Evolutionary conservation across 2,113 vertebrate genomes (phyloP), one percentile per base, ranked within the genome.

Genomic region (Pteropus alecto): DNA sequence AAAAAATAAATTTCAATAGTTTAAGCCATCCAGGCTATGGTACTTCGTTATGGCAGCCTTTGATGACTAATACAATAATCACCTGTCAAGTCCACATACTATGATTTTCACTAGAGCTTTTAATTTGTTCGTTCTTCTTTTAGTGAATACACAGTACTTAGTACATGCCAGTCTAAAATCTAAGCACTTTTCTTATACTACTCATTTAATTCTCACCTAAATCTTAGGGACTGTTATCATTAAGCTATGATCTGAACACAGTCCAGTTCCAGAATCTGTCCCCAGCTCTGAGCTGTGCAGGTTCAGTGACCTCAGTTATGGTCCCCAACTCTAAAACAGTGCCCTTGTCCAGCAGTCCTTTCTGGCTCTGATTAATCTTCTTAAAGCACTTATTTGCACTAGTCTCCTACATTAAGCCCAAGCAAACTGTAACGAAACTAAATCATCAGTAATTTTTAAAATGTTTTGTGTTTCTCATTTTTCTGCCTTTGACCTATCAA

Each of bases 11-110:
- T 33, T 35, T 28, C 41, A 58, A 8, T 8, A 30, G 4, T 54
- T 30, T 33, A 21, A 9, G 11, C n/a, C 54, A 35, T 41, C 10
- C 6, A 1, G 4, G 38, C 28, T 48, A 2, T 35, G 7, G 46
- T 54, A 7, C 15, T 21, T 78, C 56, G 13, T 35, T 38, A 26
- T 0, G 8, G 0, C 16, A 35, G 14, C 12, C 35, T 16, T 14
- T 3, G 38, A 1, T 12, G 14, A 30, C 3, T 7, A 6, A 26
- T 6, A 6, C 1, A 18, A 6, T 26, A 3, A 35, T 54, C 24
- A 18, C 71, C 61, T 54, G 24, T 87, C 24, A 77, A 78, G 65
- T 41, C 8, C 21, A 0, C 33, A 38, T 38, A 21, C 41, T 16
- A 38, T n/a, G 35, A 28, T 16, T 33, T 24, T 6, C 24, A 18